phyloP scores from a whole-genome alignment of 2,797 vertebrate species.

The Tragelaphus oryx region DNA sequence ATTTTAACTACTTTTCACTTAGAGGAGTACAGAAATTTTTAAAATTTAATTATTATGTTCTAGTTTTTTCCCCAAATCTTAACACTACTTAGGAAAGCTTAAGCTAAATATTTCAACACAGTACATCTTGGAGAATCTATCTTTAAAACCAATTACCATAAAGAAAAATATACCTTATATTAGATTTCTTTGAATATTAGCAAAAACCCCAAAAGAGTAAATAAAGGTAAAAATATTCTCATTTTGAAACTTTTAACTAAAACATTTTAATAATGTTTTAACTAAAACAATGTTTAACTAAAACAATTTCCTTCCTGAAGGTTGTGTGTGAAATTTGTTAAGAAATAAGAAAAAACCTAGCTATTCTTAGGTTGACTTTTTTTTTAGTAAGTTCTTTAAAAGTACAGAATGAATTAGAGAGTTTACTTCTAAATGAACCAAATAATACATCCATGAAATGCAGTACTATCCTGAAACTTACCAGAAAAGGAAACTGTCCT shows the following conservation, averaged over 20 bases:
- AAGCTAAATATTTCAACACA: not conserved
- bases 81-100: not conserved
- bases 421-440: not conserved
- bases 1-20: slow-evolving; percentile 28
- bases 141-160: not conserved
- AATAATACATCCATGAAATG: not conserved
- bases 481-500: not conserved
- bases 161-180: not conserved
- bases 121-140: not conserved
- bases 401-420: not conserved
- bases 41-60: not conserved
- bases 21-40: not conserved
- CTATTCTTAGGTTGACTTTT: not conserved
- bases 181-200: not conserved
- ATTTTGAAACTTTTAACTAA: not conserved
- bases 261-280: not conserved
- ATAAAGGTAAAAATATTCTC: not conserved
- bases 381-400: slow-evolving; percentile 9
- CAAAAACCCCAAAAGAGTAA: not conserved
- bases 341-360: not conserved
- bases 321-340: not conserved
- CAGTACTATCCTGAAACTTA: not conserved
- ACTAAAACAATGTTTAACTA: too few species aligned
- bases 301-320: not conserved
- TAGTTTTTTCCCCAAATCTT: not conserved